Base-by-base conservation (phyloP, 2,888 invertebrate genomes). In the Tinea pellionella region DNA sequence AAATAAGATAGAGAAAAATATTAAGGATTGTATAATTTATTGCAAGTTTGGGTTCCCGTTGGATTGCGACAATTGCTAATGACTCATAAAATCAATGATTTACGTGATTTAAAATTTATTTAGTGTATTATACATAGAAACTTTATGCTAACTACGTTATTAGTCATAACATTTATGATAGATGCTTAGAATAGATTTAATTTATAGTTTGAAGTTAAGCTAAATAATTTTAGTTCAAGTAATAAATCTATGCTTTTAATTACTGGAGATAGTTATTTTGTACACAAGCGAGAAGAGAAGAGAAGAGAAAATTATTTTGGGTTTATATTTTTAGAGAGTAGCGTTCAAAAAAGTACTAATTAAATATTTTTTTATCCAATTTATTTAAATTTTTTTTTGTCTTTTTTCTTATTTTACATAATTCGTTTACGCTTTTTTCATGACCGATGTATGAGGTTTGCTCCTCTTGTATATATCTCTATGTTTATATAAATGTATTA, bases 81-180 rank as follows among this genome's bases (percentile, higher is more conserved):
- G 42, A 13, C 12, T 47, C 47, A 47, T 15, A 47, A 47, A 47
- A 47, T 16, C 15, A 8, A 47, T 6, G 47, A 47, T 47, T 47
- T 47, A 47, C 15, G 6, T 47, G 47, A n/a, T 47, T 47, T 47
- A 15, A 47, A 47, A 47, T 47, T 47, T 47, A 47, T 16, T 47
- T 13, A n/a, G 9, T 47, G 16, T 47, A 47, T 47, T 41, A 47
- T 47, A 37, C 37, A n/a, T 37, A 37, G 37, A 37, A 37, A 37
- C 37, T 37, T 47, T 15, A 15, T 15, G 47, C 16, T 47, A 47
- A 47, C 47, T 47, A 47, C 47, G 15, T 47, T 47, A 47, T 47
- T 47, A 47, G 47, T 47, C 47, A 47, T 47, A 47, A 47, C 13
- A 47, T 47, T 47, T 47, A 37, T 37, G 9, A 37, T 37, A 37